A percentile compares a stretch with the other conserved stretches of the same genome.
These are phyloP conservation scores for Diachasma alloeum DNA, from an alignment of 1,140 invertebrate species.

Conservation along the genomic window DNA sequence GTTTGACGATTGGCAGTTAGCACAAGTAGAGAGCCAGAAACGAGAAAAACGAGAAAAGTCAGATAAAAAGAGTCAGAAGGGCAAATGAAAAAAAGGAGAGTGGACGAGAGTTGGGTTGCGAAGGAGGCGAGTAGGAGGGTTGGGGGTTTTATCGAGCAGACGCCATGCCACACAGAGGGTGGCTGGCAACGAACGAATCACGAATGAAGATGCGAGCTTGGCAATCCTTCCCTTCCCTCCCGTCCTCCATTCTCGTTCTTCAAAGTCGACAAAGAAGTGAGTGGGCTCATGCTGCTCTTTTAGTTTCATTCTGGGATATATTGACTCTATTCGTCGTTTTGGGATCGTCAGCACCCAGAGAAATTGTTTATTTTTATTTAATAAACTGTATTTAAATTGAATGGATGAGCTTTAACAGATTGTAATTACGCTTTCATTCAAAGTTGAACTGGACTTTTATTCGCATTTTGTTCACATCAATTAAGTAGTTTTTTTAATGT, in stretches of 20 bases:
- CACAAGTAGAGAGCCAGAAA: neutral
- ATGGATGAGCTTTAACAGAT: no score
- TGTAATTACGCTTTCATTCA: no score
- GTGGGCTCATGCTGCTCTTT: neutral
- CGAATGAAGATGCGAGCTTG: constrained; percentile 30
- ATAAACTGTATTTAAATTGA: no score
- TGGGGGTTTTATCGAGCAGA: constrained; percentile 33
- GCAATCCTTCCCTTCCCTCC: neutral
- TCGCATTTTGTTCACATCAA: no score
- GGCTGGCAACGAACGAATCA: constrained; percentile 32
- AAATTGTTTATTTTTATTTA: no score
- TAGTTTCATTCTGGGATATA: neutral
- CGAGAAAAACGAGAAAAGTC: neutral
- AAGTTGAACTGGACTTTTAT: no score
- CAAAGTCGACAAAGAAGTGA: neutral
- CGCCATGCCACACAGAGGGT: constrained; percentile 27
- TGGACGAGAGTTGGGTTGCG: neutral
- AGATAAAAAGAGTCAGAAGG: neutral
- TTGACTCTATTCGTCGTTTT: neutral
- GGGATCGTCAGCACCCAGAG: neutral
- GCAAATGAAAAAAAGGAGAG: neutral
- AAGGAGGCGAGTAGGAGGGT: constrained; percentile 20
- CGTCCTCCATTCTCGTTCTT: neutral
- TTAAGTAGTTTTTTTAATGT: no score
- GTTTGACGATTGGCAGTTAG: neutral